phyloP scores from a whole-genome alignment of 2,797 vertebrate species.

The Chlorospingus semifuscus region DNA sequence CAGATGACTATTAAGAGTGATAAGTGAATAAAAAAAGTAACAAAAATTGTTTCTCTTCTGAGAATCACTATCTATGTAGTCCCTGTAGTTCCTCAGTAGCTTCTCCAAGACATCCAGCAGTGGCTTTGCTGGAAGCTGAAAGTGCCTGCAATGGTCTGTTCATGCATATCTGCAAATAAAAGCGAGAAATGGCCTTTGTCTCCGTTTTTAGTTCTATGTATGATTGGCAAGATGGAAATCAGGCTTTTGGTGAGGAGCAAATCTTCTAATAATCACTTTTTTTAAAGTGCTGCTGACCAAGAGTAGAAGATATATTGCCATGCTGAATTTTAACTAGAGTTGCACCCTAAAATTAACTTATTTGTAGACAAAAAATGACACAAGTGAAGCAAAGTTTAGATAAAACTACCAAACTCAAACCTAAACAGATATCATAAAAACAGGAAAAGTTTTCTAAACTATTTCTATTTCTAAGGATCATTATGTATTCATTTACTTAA shows the following conservation, averaged over 20 bases:
- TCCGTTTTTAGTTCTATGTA: not conserved
- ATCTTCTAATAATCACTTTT: not conserved
- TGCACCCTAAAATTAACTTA: not conserved
- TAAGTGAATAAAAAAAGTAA: not conserved
- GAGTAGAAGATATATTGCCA: not conserved
- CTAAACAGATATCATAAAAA: not conserved
- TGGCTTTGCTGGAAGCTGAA: not conserved
- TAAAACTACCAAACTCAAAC: fast-evolving
- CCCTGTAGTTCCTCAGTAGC: not conserved
- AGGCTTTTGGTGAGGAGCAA: not conserved
- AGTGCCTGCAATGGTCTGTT: not conserved
- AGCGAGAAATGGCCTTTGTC: not conserved
- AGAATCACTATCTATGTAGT: not conserved
- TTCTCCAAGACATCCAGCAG: not conserved
- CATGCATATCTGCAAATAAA: not conserved
- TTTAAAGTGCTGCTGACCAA: not conserved
- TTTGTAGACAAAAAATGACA: not conserved
- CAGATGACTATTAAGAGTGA: not conserved
- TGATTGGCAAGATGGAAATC: not conserved
- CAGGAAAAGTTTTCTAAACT: not conserved
- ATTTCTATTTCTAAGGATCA: not conserved
- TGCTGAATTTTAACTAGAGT: not conserved
- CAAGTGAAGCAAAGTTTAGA: not conserved
- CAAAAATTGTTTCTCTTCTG: not conserved
- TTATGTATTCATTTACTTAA: not conserved